Evolutionary conservation across 1,140 invertebrate species (phyloP), one percentile per base, ranked within the genome.

Genomic region (Bombus terrestris): DNA sequence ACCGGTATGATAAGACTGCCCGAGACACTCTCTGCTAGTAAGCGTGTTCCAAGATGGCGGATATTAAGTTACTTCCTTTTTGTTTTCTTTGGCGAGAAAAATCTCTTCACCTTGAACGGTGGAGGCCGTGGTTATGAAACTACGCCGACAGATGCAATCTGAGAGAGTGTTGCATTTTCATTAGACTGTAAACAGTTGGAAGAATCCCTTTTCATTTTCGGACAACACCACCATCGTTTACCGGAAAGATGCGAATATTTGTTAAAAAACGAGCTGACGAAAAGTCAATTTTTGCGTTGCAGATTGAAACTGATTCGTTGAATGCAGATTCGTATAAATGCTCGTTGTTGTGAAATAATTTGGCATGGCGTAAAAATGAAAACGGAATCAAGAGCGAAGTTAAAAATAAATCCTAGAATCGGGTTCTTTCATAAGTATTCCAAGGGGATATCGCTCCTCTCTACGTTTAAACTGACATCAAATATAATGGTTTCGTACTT

Each of bases 401-500:
- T 35, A 35, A 37, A 68, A 9, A 68, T 62, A 41, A 41, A 41
- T 41, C 69, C 37, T 53, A 37, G 28, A 59, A 39, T 75, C 68
- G 3, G 0, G 28, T 32, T 15, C 81, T 81, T 91, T 87, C 84
- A 88, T 88, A 89, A 92, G 83, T 89, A 91, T 91, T 92, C 88
- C 88, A 78, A 85, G 35, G 47, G 77, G 68, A 10, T 64, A 32
- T 25, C 87, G 79, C 86, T 57, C 85, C 83, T 86, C 81, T 88
- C 37, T 15, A 41, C 69, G 69, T 41, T 72, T 72, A 72, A 72
- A 72, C 69, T 41, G 39, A n/a, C 69, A 41, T 91, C 87, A 89
- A 82, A 75, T 83, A 62, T 87, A 90, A 92, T 91, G 86, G 68
- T 72, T 72, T 72, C 69, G 37, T 72, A n/a, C 69, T 41, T 43